Evolutionary conservation across 1,140 invertebrate species (phyloP).

Genomic region (Nylanderia fulva): DNA sequence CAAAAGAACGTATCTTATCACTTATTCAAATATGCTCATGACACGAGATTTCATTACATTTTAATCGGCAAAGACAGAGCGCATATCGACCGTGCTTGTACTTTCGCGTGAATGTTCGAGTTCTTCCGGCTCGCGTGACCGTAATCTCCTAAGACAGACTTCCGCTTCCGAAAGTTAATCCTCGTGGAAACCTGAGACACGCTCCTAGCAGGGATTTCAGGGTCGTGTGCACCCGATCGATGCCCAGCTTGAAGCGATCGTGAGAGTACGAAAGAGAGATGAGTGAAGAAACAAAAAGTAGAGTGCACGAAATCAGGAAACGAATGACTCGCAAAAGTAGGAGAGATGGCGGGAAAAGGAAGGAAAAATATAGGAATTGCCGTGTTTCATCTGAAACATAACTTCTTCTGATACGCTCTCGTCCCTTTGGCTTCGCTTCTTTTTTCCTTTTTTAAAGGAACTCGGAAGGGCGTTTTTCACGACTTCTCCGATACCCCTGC

Average conservation of each 20-base stretch:
- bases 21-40: not conserved
- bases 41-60: not conserved
- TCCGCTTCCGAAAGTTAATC: constrained; percentile 70
- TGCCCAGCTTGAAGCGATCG: constrained; percentile 4
- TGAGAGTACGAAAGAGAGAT: constrained; percentile 3
- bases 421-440: not conserved
- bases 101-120: not conserved
- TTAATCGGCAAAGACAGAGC: not conserved
- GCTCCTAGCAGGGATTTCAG: constrained; percentile 18
- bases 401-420: constrained; percentile 64
- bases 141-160: constrained; percentile 44
- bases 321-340: not conserved
- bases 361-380: not conserved
- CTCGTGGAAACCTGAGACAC: constrained; percentile 48
- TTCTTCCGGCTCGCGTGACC: constrained; percentile 26
- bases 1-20: not conserved
- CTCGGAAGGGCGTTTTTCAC: constrained; percentile 57
- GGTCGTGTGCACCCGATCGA: constrained; percentile 49
- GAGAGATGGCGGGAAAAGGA: not conserved
- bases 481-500: constrained; percentile 5
- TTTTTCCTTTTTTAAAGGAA: constrained; percentile 1
- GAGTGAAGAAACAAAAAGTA: not conserved
- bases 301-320: constrained; percentile 23
- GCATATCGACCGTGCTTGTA: not conserved
- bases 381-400: constrained; percentile 65